Percentiles rank a stretch among this genome's conserved stretches.
These are phyloP conservation scores for Rotaria magnacalcarata DNA, from an alignment of 2,888 invertebrate genomes.

Conservation along the genomic window DNA sequence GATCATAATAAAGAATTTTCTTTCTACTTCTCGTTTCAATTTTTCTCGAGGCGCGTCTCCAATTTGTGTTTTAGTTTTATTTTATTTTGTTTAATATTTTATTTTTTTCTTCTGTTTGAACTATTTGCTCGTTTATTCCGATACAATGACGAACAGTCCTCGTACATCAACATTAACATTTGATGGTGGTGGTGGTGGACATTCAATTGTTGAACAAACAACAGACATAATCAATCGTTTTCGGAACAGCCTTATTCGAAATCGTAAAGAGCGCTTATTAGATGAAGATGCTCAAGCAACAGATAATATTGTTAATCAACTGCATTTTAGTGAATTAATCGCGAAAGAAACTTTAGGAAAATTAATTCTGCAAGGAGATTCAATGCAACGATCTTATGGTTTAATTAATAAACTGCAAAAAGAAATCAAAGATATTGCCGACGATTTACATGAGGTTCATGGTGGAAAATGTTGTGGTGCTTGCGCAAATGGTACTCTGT, in stretches of 20 bases:
- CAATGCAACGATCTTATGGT: neutral
- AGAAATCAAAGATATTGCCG: neutral
- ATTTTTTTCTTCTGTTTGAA: neutral
- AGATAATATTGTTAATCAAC: neutral
- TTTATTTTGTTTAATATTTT: neutral
- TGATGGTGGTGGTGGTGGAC: slow-evolving; percentile 10
- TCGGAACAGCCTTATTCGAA: neutral
- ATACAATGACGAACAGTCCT: neutral
- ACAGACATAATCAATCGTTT: neutral
- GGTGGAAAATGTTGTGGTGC: neutral
- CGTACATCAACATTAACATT: neutral
- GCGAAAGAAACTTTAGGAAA: slow-evolving; percentile 5
- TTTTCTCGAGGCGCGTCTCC: neutral
- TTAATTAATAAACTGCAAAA: neutral
- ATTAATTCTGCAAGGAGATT: neutral
- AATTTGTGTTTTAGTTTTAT: neutral
- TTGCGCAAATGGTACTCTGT: neutral
- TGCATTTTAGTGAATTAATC: neutral
- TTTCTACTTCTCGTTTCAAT: neutral
- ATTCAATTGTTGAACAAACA: neutral
- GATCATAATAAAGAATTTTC: neutral
- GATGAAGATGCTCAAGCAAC: slow-evolving; percentile 36
- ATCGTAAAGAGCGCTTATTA: neutral
- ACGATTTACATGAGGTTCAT: slow-evolving; percentile 18
- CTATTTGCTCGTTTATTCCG: neutral